Conservation (phyloP, 2,113 vertebrate genomes). For the Poeciliopsis occidentalis region DNA sequence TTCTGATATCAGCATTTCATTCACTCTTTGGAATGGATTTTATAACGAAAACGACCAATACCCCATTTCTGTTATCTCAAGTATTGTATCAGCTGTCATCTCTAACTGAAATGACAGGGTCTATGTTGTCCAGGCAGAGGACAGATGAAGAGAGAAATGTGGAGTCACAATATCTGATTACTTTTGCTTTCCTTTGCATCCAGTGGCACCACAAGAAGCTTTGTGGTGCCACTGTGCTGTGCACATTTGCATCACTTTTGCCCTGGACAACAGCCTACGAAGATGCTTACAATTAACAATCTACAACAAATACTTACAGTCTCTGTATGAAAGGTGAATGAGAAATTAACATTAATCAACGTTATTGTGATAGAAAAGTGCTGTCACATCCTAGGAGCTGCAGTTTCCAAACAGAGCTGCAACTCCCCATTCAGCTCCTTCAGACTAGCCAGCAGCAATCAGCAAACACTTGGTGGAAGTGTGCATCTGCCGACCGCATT, state of each 20-base stretch:
- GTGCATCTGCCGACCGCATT: too few species aligned
- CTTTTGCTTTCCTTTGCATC: slow-evolving; percentile 35
- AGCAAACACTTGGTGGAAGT: too few species aligned
- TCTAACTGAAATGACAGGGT: slow-evolving; percentile 29
- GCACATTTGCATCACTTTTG: slow-evolving; percentile 40
- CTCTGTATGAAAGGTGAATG: too few species aligned
- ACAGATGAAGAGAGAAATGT: slow-evolving; percentile 13
- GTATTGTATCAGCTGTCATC: slow-evolving; percentile 44
- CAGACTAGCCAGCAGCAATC: too few species aligned
- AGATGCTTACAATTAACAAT: not conserved
- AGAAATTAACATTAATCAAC: too few species aligned
- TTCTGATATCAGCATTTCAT: slow-evolving; percentile 29
- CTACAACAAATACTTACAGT: too few species aligned
- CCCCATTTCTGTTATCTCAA: slow-evolving; percentile 26
- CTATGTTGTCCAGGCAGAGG: slow-evolving; percentile 25
- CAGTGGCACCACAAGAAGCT: slow-evolving; percentile 37
- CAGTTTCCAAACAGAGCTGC: too few species aligned
- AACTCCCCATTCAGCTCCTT: too few species aligned
- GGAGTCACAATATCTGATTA: slow-evolving; percentile 43
- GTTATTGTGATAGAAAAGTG: too few species aligned
- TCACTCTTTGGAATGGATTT: slow-evolving; percentile 23
- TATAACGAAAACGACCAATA: slow-evolving; percentile 43
- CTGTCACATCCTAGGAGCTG: too few species aligned
- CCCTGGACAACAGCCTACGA: slow-evolving; percentile 31
- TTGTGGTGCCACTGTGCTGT: slow-evolving; percentile 1